Evolutionary conservation across 2,888 invertebrate species (phyloP), one percentile per base, ranked within the genome.

Genomic region (Dolichomitus sp.): DNA sequence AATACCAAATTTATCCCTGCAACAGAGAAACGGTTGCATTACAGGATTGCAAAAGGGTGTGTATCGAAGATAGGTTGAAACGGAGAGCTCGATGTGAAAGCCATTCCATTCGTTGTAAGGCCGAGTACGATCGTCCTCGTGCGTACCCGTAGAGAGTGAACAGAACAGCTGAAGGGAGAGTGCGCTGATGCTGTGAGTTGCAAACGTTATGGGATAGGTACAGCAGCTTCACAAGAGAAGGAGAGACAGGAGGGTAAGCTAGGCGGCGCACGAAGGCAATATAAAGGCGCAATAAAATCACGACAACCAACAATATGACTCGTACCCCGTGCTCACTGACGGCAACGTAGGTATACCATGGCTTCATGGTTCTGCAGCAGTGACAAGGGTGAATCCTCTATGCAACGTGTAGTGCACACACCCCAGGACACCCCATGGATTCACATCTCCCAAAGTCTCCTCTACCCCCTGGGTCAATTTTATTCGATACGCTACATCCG

Each of bases 201-300:
- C 54, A 27, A 54, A 12, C 54, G 54, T 40, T 33, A 52, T 45
- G 19, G 70, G 48, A 40, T 48, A 52, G 63, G 37, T 65, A 61
- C 42, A 14, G 23, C 30, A 57, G 68, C 27, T 54, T 27, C 27
- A 27, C 27, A 65, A 42, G n/a, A 68, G 66, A 77, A 59, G 40
- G 57, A 40, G 68, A 83, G 80, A 74, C 77, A 57, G 66, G 59
- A 54, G 65, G 79, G 57, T 77, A 82, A 83, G 79, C 72, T 77
- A 73, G 69, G 81, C 65, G 42, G 70, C 42, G 70, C 75, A 50
- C 73, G 57, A 80, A 89, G 85, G 88, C 89, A 90, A 90, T 91
- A 90, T 89, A 92, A 90, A 89, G 80, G 88, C 80, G 87, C 90
- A 91, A 92, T 92, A 92, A 92, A 92, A 91, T 92, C 90, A 88